Conservation (phyloP, 2,888 invertebrate species). For the Beris morrisii region DNA sequence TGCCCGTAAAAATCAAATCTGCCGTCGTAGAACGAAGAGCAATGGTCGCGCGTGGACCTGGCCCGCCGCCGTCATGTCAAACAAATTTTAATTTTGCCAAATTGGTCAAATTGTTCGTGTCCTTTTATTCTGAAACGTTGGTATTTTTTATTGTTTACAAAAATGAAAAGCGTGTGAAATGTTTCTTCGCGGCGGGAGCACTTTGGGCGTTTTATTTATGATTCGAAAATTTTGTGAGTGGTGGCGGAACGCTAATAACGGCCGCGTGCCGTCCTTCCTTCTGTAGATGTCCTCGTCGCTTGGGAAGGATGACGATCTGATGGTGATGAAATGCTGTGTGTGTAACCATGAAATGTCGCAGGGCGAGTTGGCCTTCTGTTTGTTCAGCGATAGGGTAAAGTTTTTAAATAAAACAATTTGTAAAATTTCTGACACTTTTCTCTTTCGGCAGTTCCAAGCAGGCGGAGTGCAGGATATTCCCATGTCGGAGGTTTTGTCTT, state of each 20-base stretch:
- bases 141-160: constrained; percentile 33
- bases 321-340: constrained; percentile 39
- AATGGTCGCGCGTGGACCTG: neutral
- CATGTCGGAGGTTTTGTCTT: constrained; percentile 39
- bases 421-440: neutral
- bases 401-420: neutral
- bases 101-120: constrained; percentile 37
- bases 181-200: neutral
- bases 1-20: no score
- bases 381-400: constrained; percentile 40
- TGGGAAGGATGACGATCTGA: constrained; percentile 1
- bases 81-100: constrained; percentile 33
- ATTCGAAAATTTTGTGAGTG: neutral
- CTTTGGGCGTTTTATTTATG: neutral
- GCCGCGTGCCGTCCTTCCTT: neutral
- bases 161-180: constrained; percentile 2
- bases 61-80: constrained; percentile 18
- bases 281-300: constrained; percentile 30
- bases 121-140: constrained; percentile 37
- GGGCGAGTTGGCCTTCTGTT: constrained; percentile 39
- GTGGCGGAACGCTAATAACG: constrained; percentile 2
- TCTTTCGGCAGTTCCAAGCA: neutral
- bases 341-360: constrained; percentile 39
- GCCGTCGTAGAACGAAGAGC: no score
- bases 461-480: constrained; percentile 13